Evolutionary conservation across 2,888 invertebrate species (phyloP), one percentile per base, ranked within the genome.

Genomic region (Amiota minor): DNA sequence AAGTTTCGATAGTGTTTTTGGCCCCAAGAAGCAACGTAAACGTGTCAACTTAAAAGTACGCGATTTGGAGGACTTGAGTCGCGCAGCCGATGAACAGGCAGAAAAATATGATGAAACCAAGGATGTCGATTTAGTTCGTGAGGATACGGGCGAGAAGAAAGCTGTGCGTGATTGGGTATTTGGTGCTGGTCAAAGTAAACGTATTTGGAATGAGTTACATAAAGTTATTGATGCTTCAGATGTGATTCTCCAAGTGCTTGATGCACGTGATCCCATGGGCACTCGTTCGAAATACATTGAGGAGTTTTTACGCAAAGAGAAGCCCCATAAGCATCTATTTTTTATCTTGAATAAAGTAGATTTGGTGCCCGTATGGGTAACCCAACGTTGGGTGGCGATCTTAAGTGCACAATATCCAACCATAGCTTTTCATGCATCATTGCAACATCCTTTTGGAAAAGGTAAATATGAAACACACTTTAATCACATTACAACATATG

Each of bases 221-320:
- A 99, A 99, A 92, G 99, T 99, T 46, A 94, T 99, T 72, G 99
- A 99, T 90, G 98, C 99, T 2, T 98, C 99, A 0, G 99, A 99
- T 92, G 98, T 99, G 6, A 90, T 99, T 16, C 90, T 99, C 46
- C 98, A 99, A 91, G 95, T 99, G 4, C 91, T 99, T 75, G 99
- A 99, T 91, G 98, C 98, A 0, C 92, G 99, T 78, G 98, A 99
- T 91, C 99, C 99, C 0, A 92, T 96, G 91, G 99, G 99, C 2
- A 99, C 99, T 0, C 93, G 99, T 71, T 97, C 97, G 75, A 93
- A 95, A 62, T 96, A 96, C 87, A 95, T 99, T 72, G 94, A 98
- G 89, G 96, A 96, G 80, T 99, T 96, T 90, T 90, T 99, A 61
- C 94, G 94, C 85, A 97, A 95, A 72, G 99, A 99, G 88, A 99